Conservation (phyloP, 2,797 vertebrate genomes). For the Thalassophryne amazonica region DNA sequence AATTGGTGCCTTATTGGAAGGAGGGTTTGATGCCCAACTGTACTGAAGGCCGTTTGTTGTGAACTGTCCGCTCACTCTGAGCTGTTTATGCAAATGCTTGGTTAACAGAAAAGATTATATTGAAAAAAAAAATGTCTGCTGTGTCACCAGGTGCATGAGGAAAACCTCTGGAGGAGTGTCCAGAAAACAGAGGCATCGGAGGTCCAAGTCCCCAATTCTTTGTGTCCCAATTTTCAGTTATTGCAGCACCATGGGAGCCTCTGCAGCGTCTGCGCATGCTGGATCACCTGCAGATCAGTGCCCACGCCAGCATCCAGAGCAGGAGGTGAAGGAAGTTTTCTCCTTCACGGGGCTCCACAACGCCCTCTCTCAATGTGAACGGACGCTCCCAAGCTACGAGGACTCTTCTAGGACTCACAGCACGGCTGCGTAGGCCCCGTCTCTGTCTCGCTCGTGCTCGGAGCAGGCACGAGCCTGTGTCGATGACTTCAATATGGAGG, state of each 20-base stretch:
- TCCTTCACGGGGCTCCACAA: slow-evolving; percentile 91
- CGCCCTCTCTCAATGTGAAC: slow-evolving; percentile 82
- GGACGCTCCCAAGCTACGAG: slow-evolving; percentile 59
- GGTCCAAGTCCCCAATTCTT: slow-evolving; percentile 95
- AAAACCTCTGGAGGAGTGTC: slow-evolving; percentile 85
- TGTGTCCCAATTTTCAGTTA: slow-evolving; percentile 94
- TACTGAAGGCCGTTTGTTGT: too few species aligned
- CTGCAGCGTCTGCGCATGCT: slow-evolving; percentile 58
- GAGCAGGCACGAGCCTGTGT: slow-evolving; percentile 92
- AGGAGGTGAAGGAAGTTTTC: slow-evolving; percentile 91
- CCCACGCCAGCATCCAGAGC: slow-evolving; percentile 71
- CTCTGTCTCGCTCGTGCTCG: slow-evolving; percentile 86
- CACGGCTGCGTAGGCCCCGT: neutral
- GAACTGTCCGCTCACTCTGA: too few species aligned
- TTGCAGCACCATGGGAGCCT: slow-evolving; percentile 69
- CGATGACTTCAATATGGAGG: slow-evolving; percentile 97
- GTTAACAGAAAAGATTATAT: neutral
- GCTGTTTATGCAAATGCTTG: too few species aligned
- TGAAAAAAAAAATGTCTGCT: too few species aligned
- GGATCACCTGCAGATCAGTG: too few species aligned
- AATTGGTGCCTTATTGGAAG: too few species aligned
- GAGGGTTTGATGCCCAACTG: too few species aligned
- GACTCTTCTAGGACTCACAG: slow-evolving; percentile 81
- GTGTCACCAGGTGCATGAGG: slow-evolving; percentile 78
- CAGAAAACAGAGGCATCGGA: slow-evolving; percentile 87